Base-by-base conservation (phyloP, 2,113 vertebrate genomes). In the Anarrhichthys ocellatus region DNA sequence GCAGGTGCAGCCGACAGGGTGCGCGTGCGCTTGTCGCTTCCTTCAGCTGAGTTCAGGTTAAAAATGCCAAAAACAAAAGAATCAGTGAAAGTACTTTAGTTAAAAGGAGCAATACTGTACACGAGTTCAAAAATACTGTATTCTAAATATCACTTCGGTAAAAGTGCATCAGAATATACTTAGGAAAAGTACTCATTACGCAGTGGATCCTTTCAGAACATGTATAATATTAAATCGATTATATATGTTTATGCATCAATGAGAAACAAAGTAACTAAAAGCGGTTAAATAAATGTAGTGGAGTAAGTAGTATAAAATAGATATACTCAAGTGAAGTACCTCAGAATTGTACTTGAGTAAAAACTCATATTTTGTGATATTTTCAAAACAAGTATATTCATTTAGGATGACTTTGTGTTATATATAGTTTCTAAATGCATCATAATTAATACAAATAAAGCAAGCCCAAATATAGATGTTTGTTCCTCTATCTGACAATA, bases 1-100 rank as follows among this genome's bases (percentile, higher is more conserved):
- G 4, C 78, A 85, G 79, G 84, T 83, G 18, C 48, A 46, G 44
- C 4, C 5, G 36, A 38, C 36, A 8, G 36, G 36, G 36, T 6
- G 24, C 64, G 40, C 40, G 14, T 27, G 66, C 7, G 18, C 13
- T 2, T 18, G 22, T 32, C 9, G 8, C 14, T 44, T 46, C 42
- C n/a, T 13, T 9, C 18, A 34, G 38, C 5, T 63, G 72, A 58
- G 0, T 74, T 63, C 42, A 63, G 0, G 42, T 9, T 8, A 32
- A 32, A 73, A 17, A 14, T 22, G 5, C 7, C 6, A 6, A 50
- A 34, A 22, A 20, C 6, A 6, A 50, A 34, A 22, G 9, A 62
- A 18, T 20, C 11, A 59, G 24, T 27, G 4, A 1, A 50, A 52
- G 18, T 52, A 22, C 48, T 22, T 3, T 22, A 3, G 7, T 4